Base-by-base conservation (phyloP, 2,888 invertebrate genomes). In the Bimastos eiseni region DNA sequence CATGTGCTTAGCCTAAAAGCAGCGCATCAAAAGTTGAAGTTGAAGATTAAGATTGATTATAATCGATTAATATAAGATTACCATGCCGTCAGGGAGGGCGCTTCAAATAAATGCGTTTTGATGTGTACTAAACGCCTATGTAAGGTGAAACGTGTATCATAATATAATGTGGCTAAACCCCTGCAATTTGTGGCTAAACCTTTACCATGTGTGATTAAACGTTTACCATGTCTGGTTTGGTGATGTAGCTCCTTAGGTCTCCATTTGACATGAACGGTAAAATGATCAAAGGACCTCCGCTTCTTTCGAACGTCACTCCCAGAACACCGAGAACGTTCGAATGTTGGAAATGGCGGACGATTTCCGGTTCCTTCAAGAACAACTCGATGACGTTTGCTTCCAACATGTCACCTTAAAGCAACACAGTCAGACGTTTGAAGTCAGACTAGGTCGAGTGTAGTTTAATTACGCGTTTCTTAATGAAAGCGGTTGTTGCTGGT, bases 161-260 rank as follows among this genome's bases (percentile, higher is more conserved):
- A 17, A 41, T n/a, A n/a, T n/a, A 15, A 41, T 11, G 15, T 19
- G 13, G 38, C 44, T 44, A 19, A 17, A 44, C 44, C 44, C 17
- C 15, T 44, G 17, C 44, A 6, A 44, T 44, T 11, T 44, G 44
- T 44, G 6, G 44, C 17, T 44, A 19, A 44, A 44, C 44, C 19
- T 17, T 6, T 17, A 44, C 44, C 44, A 44, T 44, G 44, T 19
- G 44, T 44, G 44, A 17, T 44, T 44, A 44, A 15, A 44, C 17
- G 15, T 17, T 8, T 84, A 84, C 84, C 84, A 36, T 86, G 19
- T 33, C n/a, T 86, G 86, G 37, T 30, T 36, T 86, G 1, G 36
- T 86, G 86, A 86, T 86, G 86, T 86, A 86, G 86, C 86, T 34
- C 86, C 37, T 21, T 36, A 86, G 86, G 19, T 86, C 86, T 86